phyloP scores from a whole-genome alignment of 2,888 invertebrate species.

The Lasioglossum pauxillum region DNA sequence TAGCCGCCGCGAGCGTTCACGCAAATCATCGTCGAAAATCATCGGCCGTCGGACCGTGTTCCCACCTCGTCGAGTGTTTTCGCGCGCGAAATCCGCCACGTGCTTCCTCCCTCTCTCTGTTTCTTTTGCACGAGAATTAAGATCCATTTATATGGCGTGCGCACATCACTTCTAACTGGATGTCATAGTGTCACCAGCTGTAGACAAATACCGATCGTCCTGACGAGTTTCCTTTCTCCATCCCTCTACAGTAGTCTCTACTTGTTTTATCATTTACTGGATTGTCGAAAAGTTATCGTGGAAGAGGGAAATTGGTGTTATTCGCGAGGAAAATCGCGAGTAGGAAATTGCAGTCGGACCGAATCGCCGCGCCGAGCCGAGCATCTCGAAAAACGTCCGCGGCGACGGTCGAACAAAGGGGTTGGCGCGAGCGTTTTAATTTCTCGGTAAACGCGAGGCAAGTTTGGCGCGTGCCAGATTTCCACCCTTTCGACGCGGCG shows the following conservation, averaged over 20 bases:
- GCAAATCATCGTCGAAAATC: slow-evolving; percentile 47
- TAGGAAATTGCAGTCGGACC: not conserved
- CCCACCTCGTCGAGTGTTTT: not conserved
- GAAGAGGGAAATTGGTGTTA: not conserved
- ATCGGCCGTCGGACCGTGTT: slow-evolving; percentile 7
- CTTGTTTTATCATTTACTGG: not conserved
- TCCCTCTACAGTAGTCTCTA: no score
- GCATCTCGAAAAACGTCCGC: slow-evolving; percentile 19
- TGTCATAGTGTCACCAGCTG: no score
- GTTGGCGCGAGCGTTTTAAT: slow-evolving; percentile 63
- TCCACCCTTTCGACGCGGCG: slow-evolving; percentile 50
- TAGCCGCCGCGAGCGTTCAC: slow-evolving; percentile 41
- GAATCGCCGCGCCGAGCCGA: not conserved
- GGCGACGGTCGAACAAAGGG: slow-evolving; percentile 47
- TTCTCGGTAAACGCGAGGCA: slow-evolving; percentile 75
- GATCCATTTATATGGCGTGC: not conserved
- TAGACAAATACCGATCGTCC: no score
- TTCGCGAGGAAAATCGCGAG: not conserved
- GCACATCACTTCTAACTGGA: not conserved
- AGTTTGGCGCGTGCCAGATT: slow-evolving; percentile 78
- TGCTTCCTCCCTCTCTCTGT: not conserved
- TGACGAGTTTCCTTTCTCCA: no score
- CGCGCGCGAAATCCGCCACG: not conserved
- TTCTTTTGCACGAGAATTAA: not conserved
- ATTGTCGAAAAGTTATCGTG: not conserved